Evolutionary conservation across 2,888 invertebrate species (phyloP), one percentile per base, ranked within the genome.

Genomic region (Omphaloscelis lunosa): DNA sequence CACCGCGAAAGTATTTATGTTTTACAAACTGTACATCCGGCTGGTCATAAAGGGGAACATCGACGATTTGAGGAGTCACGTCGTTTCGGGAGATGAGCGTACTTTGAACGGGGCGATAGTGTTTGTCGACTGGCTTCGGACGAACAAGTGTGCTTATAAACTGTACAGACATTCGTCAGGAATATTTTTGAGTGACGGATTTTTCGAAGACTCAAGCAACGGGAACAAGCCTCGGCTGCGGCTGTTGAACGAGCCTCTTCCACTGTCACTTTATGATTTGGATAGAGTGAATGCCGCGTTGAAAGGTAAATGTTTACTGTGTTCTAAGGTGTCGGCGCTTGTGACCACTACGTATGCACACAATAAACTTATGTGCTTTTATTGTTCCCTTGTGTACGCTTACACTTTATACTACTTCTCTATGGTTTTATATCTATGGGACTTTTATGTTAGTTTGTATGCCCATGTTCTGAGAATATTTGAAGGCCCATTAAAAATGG

Each of bases 201-300:
- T 94, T 91, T 92, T 93, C 89, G 93, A 93, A 92, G 93, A 89
- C 80, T 92, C 89, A 79, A 87, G 90, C 85, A 90, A 93, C 81
- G 93, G 93, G 90, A 93, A 92, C 89, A 92, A 91, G 88, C 93
- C 93, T 58, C 93, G 95, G 58, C 92, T 96, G 82, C 95, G 96
- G 80, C 91, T 96, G 88, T 94, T 96, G 93, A 95, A 95, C 92
- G 96, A 96, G 93, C 96, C 96, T 82, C 95, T 96, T 89, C 95
- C 96, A 90, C 92, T 96, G 93, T 95, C 96, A 86, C 95, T 96
- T 89, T 96, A 96, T 90, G 96, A 96, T 93, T 94, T 95, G 94
- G 96, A 96, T 91, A 95, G 96, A 95, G 96, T 96, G 88, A 96
- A 96, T 93, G 96, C 96, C 88, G 96, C 96, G 86, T 94, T 96